Conservation (phyloP, 2,888 invertebrate species). For the Gymnoscelis rufifasciata region DNA sequence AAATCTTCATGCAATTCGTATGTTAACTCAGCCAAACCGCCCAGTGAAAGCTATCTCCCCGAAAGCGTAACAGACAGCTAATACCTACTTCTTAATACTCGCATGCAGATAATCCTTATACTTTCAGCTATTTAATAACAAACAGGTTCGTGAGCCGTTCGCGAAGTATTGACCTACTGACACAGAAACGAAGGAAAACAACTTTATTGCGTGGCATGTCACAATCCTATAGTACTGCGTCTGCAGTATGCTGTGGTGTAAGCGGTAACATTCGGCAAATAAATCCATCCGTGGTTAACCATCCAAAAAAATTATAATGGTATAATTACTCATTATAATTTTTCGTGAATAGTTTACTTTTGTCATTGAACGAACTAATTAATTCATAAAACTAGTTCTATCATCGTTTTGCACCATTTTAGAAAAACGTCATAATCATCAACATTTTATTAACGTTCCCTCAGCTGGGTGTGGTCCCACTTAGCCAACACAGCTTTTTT, state of each 20-base stretch:
- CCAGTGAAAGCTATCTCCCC: background rate
- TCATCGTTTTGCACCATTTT: too few species aligned
- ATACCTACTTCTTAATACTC: background rate
- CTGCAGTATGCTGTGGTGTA: background rate
- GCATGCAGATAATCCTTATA: conserved; percentile 9
- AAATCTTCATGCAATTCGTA: too few species aligned
- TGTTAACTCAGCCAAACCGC: too few species aligned
- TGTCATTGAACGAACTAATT: too few species aligned
- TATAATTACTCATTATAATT: too few species aligned
- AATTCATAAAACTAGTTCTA: too few species aligned
- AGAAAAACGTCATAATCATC: too few species aligned
- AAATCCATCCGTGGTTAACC: background rate
- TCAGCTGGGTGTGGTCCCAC: too few species aligned
- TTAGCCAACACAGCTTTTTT: too few species aligned
- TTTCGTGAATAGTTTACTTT: too few species aligned
- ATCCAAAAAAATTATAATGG: too few species aligned
- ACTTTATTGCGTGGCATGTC: conserved; percentile 55
- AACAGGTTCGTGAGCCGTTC: conserved; percentile 63
- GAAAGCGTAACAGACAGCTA: background rate
- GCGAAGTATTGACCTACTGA: conserved; percentile 74
- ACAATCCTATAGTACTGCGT: conserved; percentile 21
- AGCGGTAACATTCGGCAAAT: background rate
- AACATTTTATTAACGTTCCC: too few species aligned
- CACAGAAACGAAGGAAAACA: conserved; percentile 73
- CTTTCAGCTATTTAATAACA: conserved; percentile 28